phyloP scores from a whole-genome alignment of 2,888 invertebrate species.

The Lepetodrilus schrolli region DNA sequence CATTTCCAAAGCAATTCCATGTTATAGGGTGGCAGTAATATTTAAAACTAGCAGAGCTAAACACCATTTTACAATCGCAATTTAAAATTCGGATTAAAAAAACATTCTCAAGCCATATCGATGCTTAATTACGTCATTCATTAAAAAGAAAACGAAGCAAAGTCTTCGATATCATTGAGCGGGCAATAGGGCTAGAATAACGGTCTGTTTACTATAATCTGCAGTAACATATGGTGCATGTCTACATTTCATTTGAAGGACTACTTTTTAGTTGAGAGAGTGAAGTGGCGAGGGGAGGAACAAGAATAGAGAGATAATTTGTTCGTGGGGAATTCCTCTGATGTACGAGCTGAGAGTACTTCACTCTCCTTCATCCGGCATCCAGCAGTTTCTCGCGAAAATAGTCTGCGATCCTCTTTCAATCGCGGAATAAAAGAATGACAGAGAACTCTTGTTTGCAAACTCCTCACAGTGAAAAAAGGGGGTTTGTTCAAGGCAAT shows the following conservation, averaged over 20 bases:
- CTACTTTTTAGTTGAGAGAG: background rate
- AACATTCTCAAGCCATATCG: too few species aligned
- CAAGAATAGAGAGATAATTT: background rate
- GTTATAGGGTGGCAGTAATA: too few species aligned
- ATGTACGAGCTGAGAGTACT: background rate
- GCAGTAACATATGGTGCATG: background rate
- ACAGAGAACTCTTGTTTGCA: slow-evolving; percentile 10
- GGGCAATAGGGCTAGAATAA: too few species aligned
- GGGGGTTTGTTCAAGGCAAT: slow-evolving; percentile 2
- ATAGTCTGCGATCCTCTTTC: slow-evolving; percentile 13
- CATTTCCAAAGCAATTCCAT: too few species aligned
- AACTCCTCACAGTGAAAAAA: slow-evolving; percentile 5
- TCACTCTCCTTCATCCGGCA: slow-evolving; percentile 6
- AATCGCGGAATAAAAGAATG: background rate
- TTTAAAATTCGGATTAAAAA: too few species aligned
- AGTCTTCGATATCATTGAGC: too few species aligned
- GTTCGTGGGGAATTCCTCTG: background rate
- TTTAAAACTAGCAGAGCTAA: too few species aligned
- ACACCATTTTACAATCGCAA: too few species aligned
- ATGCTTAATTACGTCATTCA: too few species aligned
- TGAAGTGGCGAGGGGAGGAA: background rate
- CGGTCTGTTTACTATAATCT: background rate
- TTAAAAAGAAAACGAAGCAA: too few species aligned
- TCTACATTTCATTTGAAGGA: background rate
- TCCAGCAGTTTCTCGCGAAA: slow-evolving; percentile 18